A percentile compares a stretch with the other conserved stretches of the same genome.
Conservation (phyloP, 2,113 vertebrate genomes). For the Thamnophis sirtalis region DNA sequence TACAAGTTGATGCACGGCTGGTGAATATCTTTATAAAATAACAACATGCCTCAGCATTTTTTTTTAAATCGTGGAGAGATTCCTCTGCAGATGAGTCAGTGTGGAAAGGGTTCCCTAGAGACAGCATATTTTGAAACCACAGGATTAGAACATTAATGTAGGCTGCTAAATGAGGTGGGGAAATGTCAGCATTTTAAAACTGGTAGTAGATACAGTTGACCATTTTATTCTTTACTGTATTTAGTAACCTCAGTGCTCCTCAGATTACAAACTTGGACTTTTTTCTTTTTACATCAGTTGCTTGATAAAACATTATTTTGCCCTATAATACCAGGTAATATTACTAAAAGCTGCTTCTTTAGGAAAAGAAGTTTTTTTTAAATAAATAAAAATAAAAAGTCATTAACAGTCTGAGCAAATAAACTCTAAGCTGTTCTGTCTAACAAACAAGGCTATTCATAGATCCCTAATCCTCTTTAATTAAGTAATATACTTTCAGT, state of each 20-base stretch:
- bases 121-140: background rate
- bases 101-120: background rate
- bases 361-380: background rate
- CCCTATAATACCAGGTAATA: background rate
- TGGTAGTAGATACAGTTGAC: background rate
- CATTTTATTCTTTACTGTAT: background rate
- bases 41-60: background rate
- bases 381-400: background rate
- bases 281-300: background rate
- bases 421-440: slow-evolving; percentile 2
- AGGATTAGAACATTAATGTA: background rate
- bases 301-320: slow-evolving; percentile 3
- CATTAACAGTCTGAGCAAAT: background rate
- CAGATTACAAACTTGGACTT: background rate
- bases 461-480: slow-evolving; percentile 7
- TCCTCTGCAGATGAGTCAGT: background rate
- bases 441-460: background rate
- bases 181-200: background rate
- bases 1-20: background rate
- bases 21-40: background rate
- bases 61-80: background rate
- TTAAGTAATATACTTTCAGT: background rate
- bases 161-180: background rate
- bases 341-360: background rate
- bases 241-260: background rate